phyloP scores from a whole-genome alignment of 2,888 invertebrate genomes.

The Macropis europaea region DNA sequence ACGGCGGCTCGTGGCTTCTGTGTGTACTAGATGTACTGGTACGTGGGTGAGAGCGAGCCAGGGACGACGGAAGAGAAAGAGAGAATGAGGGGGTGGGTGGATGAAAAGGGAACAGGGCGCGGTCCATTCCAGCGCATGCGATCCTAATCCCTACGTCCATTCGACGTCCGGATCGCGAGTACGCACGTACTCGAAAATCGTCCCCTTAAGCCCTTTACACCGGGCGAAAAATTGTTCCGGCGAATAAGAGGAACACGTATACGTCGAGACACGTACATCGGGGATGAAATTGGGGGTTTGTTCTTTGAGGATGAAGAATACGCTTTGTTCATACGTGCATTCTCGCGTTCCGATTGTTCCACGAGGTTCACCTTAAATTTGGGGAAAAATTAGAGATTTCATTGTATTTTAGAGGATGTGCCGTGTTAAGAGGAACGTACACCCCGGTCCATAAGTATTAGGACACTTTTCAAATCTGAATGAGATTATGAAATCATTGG shows the following conservation, averaged over 20 bases:
- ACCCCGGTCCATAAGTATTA: too few species aligned
- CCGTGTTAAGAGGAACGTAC: too few species aligned
- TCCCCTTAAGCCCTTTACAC: slow-evolving; percentile 48
- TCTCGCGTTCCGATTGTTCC: not conserved
- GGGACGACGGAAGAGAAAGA: slow-evolving; percentile 15
- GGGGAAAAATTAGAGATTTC: too few species aligned
- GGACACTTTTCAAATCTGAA: too few species aligned
- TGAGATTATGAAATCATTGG: too few species aligned
- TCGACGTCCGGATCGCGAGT: slow-evolving; percentile 53
- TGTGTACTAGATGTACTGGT: slow-evolving; percentile 36
- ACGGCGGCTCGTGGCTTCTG: slow-evolving; percentile 71
- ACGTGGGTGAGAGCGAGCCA: slow-evolving; percentile 23
- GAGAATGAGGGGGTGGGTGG: slow-evolving; percentile 38
- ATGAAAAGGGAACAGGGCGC: slow-evolving; percentile 74
- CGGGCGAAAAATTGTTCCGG: slow-evolving; percentile 49
- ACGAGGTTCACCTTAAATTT: too few species aligned
- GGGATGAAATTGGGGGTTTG: slow-evolving; percentile 15
- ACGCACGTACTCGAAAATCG: slow-evolving; percentile 63
- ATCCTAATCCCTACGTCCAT: slow-evolving; percentile 69
- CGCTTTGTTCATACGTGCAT: not conserved
- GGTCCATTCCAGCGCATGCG: slow-evolving; percentile 77
- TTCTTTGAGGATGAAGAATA: not conserved
- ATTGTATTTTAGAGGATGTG: too few species aligned
- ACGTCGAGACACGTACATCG: slow-evolving; percentile 3
- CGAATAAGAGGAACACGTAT: slow-evolving; percentile 42